Evolutionary conservation across 2,888 invertebrate species (phyloP), one percentile per base, ranked within the genome.

Genomic region (Ceriagrion tenellum): DNA sequence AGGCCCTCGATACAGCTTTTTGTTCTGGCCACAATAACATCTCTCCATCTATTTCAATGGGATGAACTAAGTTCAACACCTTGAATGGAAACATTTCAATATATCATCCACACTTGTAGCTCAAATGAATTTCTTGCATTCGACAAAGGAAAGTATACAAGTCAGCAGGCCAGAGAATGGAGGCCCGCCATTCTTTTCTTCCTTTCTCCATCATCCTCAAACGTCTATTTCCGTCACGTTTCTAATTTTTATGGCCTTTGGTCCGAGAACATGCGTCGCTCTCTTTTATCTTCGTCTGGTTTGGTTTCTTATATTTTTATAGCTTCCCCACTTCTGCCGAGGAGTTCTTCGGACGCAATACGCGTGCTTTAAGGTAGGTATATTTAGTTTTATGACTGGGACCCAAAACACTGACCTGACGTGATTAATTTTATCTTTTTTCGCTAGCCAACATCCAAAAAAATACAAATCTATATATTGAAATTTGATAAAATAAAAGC

Each of bases 301-400:
- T 12, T 20, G 69, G n/a, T 69, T 69, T 6, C 69, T n/a, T 69
- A 6, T 69, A 69, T n/a, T 59, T 59, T 26, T n/a, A 1, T n/a
- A 26, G n/a, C 69, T n/a, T n/a, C n/a, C n/a, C 18, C n/a, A 12
- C n/a, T 69, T 26, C 69, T 18, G 26, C 69, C 12, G 56, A 56
- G 12, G 26, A 69, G n/a, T 69, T 69, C n/a, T n/a, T n/a, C 69
- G n/a, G 69, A n/a, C n/a, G 69, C 69, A 26, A 69, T 69, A n/a
- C 59, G 69, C 10, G 69, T 12, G 4, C n/a, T 16, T 59, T 59
- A 59, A 59, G 59, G 12, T 69, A 59, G 59, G 12, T 69, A 69
- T 69, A 69, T 69, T n/a, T 69, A 69, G 69, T n/a, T 69, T 69
- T 69, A 69, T 69, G n/a, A n/a, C 69, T 69, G 10, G n/a, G 69